Percentiles rank a stretch among this genome's conserved stretches.
These are phyloP conservation scores for Spea multiplicata DNA, from an alignment of 2,113 vertebrate species.

Conservation along the genomic window DNA sequence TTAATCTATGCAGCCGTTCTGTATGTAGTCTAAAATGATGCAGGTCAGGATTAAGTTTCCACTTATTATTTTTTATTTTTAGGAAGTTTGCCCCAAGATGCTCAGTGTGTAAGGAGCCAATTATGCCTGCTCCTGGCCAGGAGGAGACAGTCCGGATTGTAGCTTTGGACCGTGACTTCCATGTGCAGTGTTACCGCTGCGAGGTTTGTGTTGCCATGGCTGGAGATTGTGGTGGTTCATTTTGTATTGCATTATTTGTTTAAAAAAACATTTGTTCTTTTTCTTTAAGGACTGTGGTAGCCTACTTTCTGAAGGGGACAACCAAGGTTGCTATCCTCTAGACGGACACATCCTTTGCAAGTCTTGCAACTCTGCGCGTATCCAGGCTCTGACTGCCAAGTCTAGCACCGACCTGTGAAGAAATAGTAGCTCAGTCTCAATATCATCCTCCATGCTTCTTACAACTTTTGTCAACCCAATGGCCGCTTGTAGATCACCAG, in stretches of 20 bases:
- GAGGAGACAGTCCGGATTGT: constrained; percentile 98
- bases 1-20: background rate
- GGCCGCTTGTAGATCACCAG: constrained; percentile 24
- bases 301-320: constrained; percentile 94
- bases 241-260: background rate
- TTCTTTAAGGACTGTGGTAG: constrained; percentile 83
- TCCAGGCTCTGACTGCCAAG: constrained; percentile 94
- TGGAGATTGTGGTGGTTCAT: background rate
- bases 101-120: constrained; percentile 92
- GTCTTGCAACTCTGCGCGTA: constrained; percentile 89
- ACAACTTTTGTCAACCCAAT: constrained; percentile 53
- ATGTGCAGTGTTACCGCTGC: constrained; percentile 95
- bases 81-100: constrained; percentile 97
- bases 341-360: constrained; percentile 97
- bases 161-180: constrained; percentile 95
- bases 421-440: constrained; percentile 40
- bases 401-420: constrained; percentile 95
- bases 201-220: constrained; percentile 72
- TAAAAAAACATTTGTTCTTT: constrained; percentile 1
- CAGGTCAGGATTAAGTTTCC: background rate
- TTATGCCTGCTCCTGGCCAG: constrained; percentile 94
- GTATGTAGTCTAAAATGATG: background rate
- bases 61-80: constrained; percentile 35
- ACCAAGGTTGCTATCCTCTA: constrained; percentile 97
- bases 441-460: constrained; percentile 47